Evolutionary conservation across 2,113 vertebrate species (phyloP).

Genomic region (Eurypyga helias): DNA sequence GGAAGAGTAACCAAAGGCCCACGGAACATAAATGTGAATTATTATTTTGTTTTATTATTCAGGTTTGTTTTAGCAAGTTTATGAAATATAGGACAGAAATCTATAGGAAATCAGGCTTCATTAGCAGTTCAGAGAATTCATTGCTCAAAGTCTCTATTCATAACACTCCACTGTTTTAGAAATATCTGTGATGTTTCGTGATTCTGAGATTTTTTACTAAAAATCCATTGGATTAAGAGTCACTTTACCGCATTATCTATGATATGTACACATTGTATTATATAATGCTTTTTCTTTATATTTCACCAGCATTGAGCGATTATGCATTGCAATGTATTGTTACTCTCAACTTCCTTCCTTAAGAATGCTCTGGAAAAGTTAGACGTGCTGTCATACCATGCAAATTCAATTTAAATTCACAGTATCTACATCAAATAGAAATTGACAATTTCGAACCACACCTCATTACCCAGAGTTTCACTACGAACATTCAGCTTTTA

Average conservation of each 20-base stretch:
- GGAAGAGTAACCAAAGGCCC: background rate
- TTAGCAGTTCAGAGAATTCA: background rate
- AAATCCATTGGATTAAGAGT: background rate
- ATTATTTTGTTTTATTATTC: background rate
- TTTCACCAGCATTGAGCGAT: background rate
- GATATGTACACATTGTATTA: background rate
- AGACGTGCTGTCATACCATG: background rate
- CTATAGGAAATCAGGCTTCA: background rate
- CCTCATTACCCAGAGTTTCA: background rate
- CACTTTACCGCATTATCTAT: background rate
- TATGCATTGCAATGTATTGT: background rate
- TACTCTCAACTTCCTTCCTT: background rate
- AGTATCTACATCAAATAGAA: background rate
- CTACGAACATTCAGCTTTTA: background rate
- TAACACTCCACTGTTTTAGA: background rate
- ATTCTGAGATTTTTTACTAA: background rate
- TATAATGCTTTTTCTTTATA: background rate
- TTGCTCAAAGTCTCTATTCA: background rate
- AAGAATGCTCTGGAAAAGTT: background rate
- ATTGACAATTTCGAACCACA: background rate
- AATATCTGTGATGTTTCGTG: background rate
- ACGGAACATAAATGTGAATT: background rate
- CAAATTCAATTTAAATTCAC: background rate
- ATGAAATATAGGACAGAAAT: background rate
- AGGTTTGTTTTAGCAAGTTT: background rate